Conservation (phyloP, 2,113 vertebrate species). For the Ochotona princeps region DNA sequence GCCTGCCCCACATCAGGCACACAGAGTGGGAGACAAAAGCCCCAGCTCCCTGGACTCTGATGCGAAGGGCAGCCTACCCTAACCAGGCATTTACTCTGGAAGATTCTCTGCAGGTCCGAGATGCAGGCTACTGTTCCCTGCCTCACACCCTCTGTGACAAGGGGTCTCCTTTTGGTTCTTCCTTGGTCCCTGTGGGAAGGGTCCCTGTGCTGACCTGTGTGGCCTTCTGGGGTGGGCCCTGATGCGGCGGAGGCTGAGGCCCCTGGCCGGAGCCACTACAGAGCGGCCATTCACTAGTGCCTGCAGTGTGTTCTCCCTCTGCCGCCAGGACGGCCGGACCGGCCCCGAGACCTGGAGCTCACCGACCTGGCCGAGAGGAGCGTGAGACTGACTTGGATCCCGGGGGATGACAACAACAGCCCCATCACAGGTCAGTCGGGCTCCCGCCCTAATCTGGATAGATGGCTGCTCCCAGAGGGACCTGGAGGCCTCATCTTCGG, state of each 20-base stretch:
- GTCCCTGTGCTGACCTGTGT: not conserved
- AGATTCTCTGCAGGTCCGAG: not conserved
- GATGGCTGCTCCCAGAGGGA: not conserved
- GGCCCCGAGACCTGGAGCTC: slow-evolving; percentile 93
- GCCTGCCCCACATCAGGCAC: not conserved
- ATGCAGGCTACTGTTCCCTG: not conserved
- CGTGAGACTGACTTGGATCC: slow-evolving; percentile 95
- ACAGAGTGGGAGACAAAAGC: not conserved
- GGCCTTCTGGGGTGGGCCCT: not conserved
- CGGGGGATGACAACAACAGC: slow-evolving; percentile 94
- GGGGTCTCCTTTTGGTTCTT: not conserved
- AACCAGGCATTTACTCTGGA: not conserved
- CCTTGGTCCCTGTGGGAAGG: not conserved
- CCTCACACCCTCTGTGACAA: not conserved
- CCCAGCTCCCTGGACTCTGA: accelerated
- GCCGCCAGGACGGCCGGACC: slow-evolving; percentile 91
- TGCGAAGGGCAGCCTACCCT: not conserved
- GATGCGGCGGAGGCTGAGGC: not conserved
- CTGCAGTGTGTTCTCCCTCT: not conserved
- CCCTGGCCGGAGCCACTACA: not conserved
- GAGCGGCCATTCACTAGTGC: not conserved
- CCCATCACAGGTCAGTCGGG: slow-evolving; percentile 91
- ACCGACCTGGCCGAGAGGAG: slow-evolving; percentile 93
- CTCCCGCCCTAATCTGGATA: accelerated
- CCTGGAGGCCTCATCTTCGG: too few species aligned